phyloP scores from a whole-genome alignment of 1,140 invertebrate genomes.

The Piezodorus guildinii region DNA sequence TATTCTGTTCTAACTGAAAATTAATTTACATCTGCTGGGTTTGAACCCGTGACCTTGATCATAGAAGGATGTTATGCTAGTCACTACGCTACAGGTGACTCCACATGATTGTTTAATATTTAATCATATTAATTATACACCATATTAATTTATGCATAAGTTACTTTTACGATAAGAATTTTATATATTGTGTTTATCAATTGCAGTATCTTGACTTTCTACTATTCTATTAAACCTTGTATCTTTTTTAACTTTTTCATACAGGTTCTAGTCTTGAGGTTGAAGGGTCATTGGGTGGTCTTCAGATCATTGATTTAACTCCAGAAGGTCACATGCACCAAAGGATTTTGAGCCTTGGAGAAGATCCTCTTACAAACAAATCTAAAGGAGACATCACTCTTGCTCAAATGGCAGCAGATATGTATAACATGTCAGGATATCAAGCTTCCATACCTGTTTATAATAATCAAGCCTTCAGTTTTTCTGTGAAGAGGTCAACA shows the following conservation, averaged over 20 bases:
- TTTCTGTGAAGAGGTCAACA: constrained; percentile 41
- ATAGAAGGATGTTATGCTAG: too few species aligned
- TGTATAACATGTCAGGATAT: constrained; percentile 38
- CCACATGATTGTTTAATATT: too few species aligned
- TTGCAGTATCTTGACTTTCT: too few species aligned
- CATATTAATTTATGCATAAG: too few species aligned
- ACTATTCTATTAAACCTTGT: not conserved
- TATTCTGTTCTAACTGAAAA: too few species aligned
- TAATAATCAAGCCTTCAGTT: constrained; percentile 49
- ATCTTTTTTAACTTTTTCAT: not conserved
- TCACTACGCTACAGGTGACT: too few species aligned
- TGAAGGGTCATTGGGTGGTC: constrained; percentile 75
- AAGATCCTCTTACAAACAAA: constrained; percentile 48
- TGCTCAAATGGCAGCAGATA: constrained; percentile 31
- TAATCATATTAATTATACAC: too few species aligned
- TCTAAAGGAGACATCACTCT: constrained; percentile 33
- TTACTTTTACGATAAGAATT: too few species aligned
- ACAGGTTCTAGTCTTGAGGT: constrained; percentile 40
- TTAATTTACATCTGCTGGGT: too few species aligned
- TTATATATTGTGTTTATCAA: too few species aligned
- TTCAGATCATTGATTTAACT: constrained; percentile 83
- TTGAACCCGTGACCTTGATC: too few species aligned
- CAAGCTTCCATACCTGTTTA: constrained; percentile 30
- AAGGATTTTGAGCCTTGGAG: constrained; percentile 72
- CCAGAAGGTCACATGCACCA: constrained; percentile 71